Base-by-base conservation (phyloP, 2,113 vertebrate species). In the Hippoglossus stenolepis region DNA sequence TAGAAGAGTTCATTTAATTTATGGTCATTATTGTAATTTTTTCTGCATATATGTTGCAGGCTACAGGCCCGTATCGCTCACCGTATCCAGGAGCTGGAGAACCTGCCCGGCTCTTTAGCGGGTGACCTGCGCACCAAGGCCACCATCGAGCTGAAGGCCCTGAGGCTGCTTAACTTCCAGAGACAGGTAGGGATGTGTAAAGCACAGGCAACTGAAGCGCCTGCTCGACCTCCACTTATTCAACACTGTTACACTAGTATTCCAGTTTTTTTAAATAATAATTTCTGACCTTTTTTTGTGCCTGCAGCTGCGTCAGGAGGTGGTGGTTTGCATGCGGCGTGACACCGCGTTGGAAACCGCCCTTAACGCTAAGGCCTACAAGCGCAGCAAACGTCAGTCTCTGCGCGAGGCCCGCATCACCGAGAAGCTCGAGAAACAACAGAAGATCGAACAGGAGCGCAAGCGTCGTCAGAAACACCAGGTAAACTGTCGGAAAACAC, bases 401-500 rank as follows among this genome's bases (percentile, higher is more conserved):
- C 86, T 98, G 5, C 96, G 98, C 0, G 98, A 99, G 87, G 97
- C 98, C 0, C 95, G 98, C 9, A 99, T 99, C 93, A 99, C 98
- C 0, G 98, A 99, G 93, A 99, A 99, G 90, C 95, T 99, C 54
- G 97, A 99, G 92, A 99, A 99, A 70, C 98, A 99, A 91, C 98
- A 99, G 94, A 99, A 99, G 95, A 99, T 99, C 0, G 98, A 99
- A 83, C 98, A 99, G 85, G 98, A 99, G 40, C 92, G 97, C 2
- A 99, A 99, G 61, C 96, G 98, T 0, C 87, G 98, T 0, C 98
- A 99, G 94, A 99, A 99, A 84, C 98, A 99, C 87, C 98, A 99
- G 97, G 97, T 98, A 73, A 0, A 4, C 2, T 0, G 11, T 0
- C 1, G 8, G 11, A 14, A n/a, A 21, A n/a, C 11, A 51, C 11